Evolutionary conservation across 2,797 vertebrate genomes (phyloP), one percentile per base, ranked within the genome.

Genomic region (Sphaeramia orbicularis): DNA sequence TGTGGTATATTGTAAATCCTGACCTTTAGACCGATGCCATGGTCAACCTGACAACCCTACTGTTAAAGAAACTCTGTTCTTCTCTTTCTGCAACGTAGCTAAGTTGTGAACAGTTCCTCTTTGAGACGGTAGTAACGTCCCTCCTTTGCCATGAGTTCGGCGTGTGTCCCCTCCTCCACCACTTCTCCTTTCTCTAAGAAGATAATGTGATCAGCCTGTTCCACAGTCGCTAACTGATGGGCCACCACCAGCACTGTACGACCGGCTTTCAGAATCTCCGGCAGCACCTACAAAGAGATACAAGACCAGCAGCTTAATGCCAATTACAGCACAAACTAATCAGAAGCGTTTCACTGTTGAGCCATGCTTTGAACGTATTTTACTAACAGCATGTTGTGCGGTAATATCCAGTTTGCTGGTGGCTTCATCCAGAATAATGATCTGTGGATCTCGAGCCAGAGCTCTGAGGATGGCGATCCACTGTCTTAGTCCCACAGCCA

Each of bases 341-440:
- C 21, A 24, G 21, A 24, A 24, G 21, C 5, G 2, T 24, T 24
- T 24, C 21, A 24, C 21, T 24, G 5, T 24, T 49, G 14, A 6
- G n/a, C 16, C 24, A 16, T 15, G 10, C 10, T 53, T 4, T 16
- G 9, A 8, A 11, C 11, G 0, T 13, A n/a, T 50, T 44, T 19
- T 1, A 81, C 89, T 58, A 59, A 87, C 85, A 14, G 76, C 52
- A 6, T 91, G 86, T 67, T 96, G 92, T 0, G 87, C 85, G 3
- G 93, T 65, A 4, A 65, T 45, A 0, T 96, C 96, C 92, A 97
- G 85, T 35, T 92, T 91, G 47, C 96, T 96, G 24, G 96, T 96
- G 10, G 94, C 95, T 76, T 97, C 96, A 0, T 97, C 97, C 76
- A 98, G 88, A 32, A 98, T 89, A 64, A 98, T 91, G 63, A 98